These are phyloP conservation scores for Trichoplusia ni DNA, from an alignment of 1,140 invertebrate species.

Conservation along the genomic window DNA sequence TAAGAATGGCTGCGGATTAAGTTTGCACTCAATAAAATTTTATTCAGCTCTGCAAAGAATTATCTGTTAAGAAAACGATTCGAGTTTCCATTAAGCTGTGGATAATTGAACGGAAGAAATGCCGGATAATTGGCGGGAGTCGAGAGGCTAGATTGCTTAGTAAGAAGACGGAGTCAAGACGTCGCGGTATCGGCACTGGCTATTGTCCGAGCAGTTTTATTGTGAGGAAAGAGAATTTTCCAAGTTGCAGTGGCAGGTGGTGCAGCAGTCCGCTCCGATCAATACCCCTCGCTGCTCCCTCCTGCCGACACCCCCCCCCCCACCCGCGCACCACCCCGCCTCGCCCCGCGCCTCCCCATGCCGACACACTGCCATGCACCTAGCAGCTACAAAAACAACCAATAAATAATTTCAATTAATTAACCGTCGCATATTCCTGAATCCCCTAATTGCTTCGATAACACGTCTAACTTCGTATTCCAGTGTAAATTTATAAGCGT, in stretches of 20 bases:
- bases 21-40: too few species aligned
- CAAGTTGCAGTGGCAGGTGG: slow-evolving; percentile 55
- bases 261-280: slow-evolving; percentile 52
- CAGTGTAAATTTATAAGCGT: too few species aligned
- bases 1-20: too few species aligned
- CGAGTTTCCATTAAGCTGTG: background rate
- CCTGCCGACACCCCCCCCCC: slow-evolving; percentile 17
- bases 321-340: slow-evolving; percentile 26
- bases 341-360: too few species aligned
- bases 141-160: background rate
- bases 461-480: too few species aligned
- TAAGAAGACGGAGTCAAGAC: background rate
- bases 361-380: slow-evolving; percentile 1
- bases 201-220: slow-evolving; percentile 1
- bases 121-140: background rate
- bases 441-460: too few species aligned
- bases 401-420: background rate
- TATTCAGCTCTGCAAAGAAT: too few species aligned
- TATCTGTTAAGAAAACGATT: background rate
- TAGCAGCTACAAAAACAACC: background rate
- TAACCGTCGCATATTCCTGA: too few species aligned
- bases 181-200: background rate
- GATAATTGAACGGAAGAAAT: slow-evolving; percentile 1
- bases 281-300: slow-evolving; percentile 40
- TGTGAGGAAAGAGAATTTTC: slow-evolving; percentile 39